phyloP scores from a whole-genome alignment of 2,797 vertebrate species.

The Cyclura pinguis region DNA sequence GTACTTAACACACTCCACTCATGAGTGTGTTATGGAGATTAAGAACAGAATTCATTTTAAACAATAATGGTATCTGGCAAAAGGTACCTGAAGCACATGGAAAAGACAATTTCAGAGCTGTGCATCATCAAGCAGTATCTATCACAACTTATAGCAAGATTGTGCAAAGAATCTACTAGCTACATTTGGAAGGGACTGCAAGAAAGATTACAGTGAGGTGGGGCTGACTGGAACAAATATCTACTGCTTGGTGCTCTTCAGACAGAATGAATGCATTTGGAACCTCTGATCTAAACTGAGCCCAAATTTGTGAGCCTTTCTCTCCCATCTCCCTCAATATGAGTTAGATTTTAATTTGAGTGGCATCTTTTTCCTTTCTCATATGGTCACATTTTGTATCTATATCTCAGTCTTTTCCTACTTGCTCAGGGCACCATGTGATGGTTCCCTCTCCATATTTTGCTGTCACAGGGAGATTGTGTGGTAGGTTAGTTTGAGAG shows the following conservation, averaged over 20 bases:
- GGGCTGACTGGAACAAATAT: background rate
- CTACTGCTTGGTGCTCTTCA: background rate
- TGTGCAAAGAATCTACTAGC: background rate
- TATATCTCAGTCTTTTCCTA: no score
- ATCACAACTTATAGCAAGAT: background rate
- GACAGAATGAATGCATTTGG: no score
- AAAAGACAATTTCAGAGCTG: background rate
- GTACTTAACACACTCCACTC: background rate
- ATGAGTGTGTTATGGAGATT: background rate
- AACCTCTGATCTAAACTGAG: no score
- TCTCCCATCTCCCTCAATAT: no score
- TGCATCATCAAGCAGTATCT: background rate
- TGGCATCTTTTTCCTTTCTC: no score
- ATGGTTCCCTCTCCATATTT: no score
- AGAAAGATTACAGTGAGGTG: background rate
- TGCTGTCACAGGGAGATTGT: no score
- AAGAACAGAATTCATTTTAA: fast-evolving
- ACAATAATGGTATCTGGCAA: background rate
- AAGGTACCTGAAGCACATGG: background rate
- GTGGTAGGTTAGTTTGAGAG: no score
- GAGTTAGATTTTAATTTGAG: no score
- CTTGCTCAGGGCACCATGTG: no score
- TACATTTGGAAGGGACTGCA: background rate
- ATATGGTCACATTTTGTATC: no score
- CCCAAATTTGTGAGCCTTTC: no score